These are phyloP conservation scores for Stegodyphus dumicola DNA, from an alignment of 1,140 invertebrate genomes.

Conservation along the genomic window DNA sequence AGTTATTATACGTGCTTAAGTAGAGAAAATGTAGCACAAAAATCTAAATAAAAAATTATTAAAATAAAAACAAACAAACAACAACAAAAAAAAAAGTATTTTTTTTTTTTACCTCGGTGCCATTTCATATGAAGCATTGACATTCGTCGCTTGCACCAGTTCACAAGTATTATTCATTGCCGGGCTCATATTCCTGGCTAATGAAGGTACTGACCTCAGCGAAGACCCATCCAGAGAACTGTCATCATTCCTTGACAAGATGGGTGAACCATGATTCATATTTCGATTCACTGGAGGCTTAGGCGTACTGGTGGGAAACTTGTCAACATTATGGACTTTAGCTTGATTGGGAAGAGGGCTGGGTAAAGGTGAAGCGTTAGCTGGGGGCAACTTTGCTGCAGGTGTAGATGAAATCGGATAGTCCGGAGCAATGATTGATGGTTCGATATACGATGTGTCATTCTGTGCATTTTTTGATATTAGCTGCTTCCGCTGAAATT, in stretches of 20 bases:
- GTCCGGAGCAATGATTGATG: background rate
- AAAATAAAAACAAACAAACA: too few species aligned
- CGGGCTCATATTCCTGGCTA: slow-evolving; percentile 20
- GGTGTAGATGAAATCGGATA: background rate
- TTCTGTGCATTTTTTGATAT: slow-evolving; percentile 10
- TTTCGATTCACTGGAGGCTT: slow-evolving; percentile 35
- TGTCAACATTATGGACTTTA: slow-evolving; percentile 44
- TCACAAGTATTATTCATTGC: slow-evolving; percentile 15
- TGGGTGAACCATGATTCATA: slow-evolving; percentile 44
- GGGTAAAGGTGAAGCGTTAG: slow-evolving; percentile 9
- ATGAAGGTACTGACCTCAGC: slow-evolving; percentile 21
- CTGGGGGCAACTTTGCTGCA: background rate
- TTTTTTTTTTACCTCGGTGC: too few species aligned
- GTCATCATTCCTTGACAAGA: slow-evolving; percentile 43
- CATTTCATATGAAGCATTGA: background rate
- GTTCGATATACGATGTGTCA: background rate
- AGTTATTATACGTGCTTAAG: too few species aligned
- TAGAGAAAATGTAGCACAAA: too few species aligned
- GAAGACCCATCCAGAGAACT: slow-evolving; percentile 46
- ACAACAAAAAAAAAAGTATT: too few species aligned
- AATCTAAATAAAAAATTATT: too few species aligned
- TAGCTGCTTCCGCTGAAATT: slow-evolving; percentile 57
- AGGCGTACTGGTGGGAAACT: slow-evolving; percentile 61
- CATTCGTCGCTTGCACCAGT: background rate
- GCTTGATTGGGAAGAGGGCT: slow-evolving; percentile 17